Base-by-base conservation (phyloP, 2,888 invertebrate species). In the Antheraea yamamai region DNA sequence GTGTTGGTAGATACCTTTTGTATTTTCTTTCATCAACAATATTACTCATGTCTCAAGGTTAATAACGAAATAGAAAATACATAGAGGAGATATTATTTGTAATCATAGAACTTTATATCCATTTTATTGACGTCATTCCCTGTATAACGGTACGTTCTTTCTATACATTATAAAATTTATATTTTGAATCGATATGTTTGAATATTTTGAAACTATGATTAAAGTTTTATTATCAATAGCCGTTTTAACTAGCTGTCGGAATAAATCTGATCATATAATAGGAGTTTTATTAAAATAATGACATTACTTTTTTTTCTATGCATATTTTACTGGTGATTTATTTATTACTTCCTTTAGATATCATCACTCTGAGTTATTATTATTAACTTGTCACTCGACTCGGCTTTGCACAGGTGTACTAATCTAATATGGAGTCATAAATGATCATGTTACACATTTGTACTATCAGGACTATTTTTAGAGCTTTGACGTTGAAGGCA, bases 191-290 rank as follows among this genome's bases (percentile, higher is more conserved):
- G 70, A n/a, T 23, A 70, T 39, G 39, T 70, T 70, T 39, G 70
- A 70, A 70, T 70, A 70, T 70, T 39, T 70, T 70, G 16, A 70
- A 39, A 39, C 20, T 39, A 39, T n/a, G 39, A 70, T 70, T 20
- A 66, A 70, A 39, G 39, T 70, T 35, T 6, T 70, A 47, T 70
- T 39, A 3, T 39, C 70, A 70, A 39, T 39, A 70, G 70, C 70
- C 70, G 70, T 39, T 20, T 70, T 70, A 39, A 39, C 68, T 20
- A 35, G 7, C 35, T 39, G 30, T 68, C 68, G 39, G 76, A 81
- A 81, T 66, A 66, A 66, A 26, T 66, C 64, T 66, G 26, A 30
- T 66, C 64, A 16, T 26, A 66, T 66, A 26, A 14, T 66, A 66
- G 30, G 23, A 30, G 26, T 4, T 66, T 66, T 66, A 66, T 30